phyloP scores from a whole-genome alignment of 2,888 invertebrate genomes.

The Carabus problematicus region DNA sequence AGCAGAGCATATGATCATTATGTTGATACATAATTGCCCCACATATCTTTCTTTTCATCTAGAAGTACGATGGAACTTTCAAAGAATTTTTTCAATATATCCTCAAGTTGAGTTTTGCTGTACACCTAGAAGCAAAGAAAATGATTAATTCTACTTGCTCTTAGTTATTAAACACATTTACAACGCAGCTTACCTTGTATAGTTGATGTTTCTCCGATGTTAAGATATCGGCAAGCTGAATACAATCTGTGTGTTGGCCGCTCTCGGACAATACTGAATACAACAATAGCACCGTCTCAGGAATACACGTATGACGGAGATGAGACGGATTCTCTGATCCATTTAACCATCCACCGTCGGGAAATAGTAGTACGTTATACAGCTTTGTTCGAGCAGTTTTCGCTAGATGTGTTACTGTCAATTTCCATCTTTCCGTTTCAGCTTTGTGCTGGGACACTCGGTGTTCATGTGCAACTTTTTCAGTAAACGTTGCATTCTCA shows the following conservation, averaged over 20 bases:
- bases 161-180: slow-evolving; percentile 8
- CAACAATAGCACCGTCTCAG: slow-evolving; percentile 80
- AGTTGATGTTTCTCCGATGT: slow-evolving; percentile 80
- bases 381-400: slow-evolving; percentile 78
- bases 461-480: slow-evolving; percentile 89
- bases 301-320: slow-evolving; percentile 82
- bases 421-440: slow-evolving; percentile 80
- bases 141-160: slow-evolving; percentile 47
- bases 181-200: slow-evolving; percentile 70
- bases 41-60: slow-evolving; percentile 81
- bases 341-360: slow-evolving; percentile 88
- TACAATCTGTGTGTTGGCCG: slow-evolving; percentile 77
- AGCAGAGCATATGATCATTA: slow-evolving; percentile 12
- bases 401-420: slow-evolving; percentile 68
- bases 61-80: slow-evolving; percentile 80
- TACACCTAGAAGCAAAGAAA: slow-evolving; percentile 67
- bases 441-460: slow-evolving; percentile 77
- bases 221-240: slow-evolving; percentile 80
- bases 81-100: slow-evolving; percentile 77
- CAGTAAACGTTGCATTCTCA: slow-evolving; percentile 76
- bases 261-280: slow-evolving; percentile 80
- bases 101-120: slow-evolving; percentile 76
- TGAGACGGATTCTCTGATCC: slow-evolving; percentile 68
- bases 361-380: slow-evolving; percentile 87
- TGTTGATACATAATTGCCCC: slow-evolving; percentile 68